Conservation (phyloP, 2,888 invertebrate genomes). For the Creontiades dilutus region DNA sequence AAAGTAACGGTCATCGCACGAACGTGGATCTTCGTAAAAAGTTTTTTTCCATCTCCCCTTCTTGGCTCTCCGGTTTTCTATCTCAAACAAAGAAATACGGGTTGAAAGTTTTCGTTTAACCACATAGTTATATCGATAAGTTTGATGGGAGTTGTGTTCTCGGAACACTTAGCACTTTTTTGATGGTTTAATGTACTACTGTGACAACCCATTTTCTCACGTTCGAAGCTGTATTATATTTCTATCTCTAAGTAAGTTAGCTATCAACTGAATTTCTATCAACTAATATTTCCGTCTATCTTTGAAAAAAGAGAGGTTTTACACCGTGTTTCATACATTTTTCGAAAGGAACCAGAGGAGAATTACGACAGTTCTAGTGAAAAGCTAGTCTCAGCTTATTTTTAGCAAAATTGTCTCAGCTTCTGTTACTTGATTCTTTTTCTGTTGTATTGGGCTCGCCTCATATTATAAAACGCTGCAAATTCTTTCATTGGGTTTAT, state of each 20-base stretch:
- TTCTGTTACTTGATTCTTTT: no score
- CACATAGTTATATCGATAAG: conserved; percentile 3
- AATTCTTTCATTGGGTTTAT: no score
- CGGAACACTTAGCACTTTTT: conserved; percentile 7
- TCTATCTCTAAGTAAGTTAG: neutral
- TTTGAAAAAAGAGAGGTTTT: no score
- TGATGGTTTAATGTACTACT: neutral
- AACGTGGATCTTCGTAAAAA: conserved; percentile 36
- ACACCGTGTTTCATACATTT: no score
- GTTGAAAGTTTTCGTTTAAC: neutral
- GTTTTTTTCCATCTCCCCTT: neutral
- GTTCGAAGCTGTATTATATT: neutral
- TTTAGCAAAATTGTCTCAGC: no score
- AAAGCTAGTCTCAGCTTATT: no score
- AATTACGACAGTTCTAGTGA: no score
- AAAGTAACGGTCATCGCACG: conserved; percentile 9
- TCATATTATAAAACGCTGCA: no score
- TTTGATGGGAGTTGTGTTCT: neutral
- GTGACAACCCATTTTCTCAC: neutral
- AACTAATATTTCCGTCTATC: no score
- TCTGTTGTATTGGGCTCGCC: no score
- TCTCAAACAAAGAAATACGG: neutral
- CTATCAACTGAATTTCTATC: neutral
- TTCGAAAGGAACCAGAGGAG: no score
- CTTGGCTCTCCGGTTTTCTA: neutral